Conservation (phyloP, 2,113 vertebrate genomes). For the Chiloscyllium plagiosum region DNA sequence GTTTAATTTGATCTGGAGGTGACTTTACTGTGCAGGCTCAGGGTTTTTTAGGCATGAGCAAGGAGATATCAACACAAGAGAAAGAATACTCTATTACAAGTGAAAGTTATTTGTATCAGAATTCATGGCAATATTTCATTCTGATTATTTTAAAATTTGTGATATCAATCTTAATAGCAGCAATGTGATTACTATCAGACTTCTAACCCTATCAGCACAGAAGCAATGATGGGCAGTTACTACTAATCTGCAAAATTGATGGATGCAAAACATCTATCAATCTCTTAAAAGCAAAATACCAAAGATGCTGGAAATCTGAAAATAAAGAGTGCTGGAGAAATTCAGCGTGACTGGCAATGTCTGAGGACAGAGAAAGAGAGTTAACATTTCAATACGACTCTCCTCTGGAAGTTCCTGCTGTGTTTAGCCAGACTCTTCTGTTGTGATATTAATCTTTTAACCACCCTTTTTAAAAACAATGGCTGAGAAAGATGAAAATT, state of each 20-base stretch:
- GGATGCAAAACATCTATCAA: not conserved
- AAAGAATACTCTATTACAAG: not conserved
- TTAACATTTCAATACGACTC: no score
- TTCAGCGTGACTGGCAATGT: no score
- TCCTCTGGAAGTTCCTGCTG: no score
- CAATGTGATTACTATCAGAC: not conserved
- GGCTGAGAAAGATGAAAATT: not conserved
- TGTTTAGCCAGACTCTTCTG: no score
- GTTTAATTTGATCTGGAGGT: not conserved
- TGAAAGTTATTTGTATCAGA: not conserved
- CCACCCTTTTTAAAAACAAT: not conserved
- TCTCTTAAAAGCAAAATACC: not conserved
- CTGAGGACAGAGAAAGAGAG: no score
- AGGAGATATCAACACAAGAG: not conserved
- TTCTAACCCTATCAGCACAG: not conserved
- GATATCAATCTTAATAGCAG: not conserved
- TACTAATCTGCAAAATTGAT: not conserved
- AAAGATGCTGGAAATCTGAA: no score
- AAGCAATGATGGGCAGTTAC: not conserved
- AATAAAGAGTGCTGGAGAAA: no score
- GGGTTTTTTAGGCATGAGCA: not conserved
- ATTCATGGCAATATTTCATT: not conserved
- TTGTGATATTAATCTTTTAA: no score
- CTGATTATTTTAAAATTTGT: not conserved
- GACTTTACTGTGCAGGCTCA: not conserved